Base-by-base conservation (phyloP, 1,140 invertebrate genomes). In the Bombus sylvicola region DNA sequence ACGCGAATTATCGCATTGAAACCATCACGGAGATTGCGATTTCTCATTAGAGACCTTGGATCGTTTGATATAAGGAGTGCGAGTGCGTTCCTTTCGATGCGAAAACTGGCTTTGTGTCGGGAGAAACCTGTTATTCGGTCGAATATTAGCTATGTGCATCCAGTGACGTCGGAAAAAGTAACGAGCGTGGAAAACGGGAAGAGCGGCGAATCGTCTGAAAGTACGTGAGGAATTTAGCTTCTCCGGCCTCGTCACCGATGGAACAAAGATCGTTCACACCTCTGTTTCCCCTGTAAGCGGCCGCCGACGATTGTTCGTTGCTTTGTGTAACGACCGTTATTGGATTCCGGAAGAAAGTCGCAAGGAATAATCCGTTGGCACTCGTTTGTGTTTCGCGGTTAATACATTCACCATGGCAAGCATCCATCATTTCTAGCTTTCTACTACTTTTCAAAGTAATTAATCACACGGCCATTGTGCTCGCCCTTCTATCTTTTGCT, bases 381-480 rank as follows among this genome's bases (percentile, higher is more conserved):
- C 59, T 79, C 78, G 72, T 69, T 75, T 68, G 78, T 81, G 77
- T 79, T 85, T 31, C 71, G 87, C 76, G 86, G 71, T 73, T 75
- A 87, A 66, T 77, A 76, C 72, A 87, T 53, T 53, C 47, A 53
- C 47, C 47, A 53, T 53, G 47, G 47, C 18, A 53, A 53, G 47
- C 47, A 53, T 53, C 47, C 47, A 53, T 53, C 87, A 91, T 76
- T 78, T 77, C 75, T 83, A 83, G 74, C 85, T 87, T 89, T 83
- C 89, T 73, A 77, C 74, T 68, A 84, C 87, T 87, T 91, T 83
- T 72, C 85, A 43, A 66, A 57, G 87, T 47, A 87, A 91, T 91
- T 91, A 91, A 91, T 91, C 89, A 53, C 47, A 22, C 18, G 18
- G 53, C 81, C 83, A 88, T 84, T 87, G 83, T 90, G 81, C 69